A percentile compares a stretch with the other conserved stretches of the same genome.
Conservation (phyloP, 1,140 invertebrate species). For the Lordiphosa collinella region DNA sequence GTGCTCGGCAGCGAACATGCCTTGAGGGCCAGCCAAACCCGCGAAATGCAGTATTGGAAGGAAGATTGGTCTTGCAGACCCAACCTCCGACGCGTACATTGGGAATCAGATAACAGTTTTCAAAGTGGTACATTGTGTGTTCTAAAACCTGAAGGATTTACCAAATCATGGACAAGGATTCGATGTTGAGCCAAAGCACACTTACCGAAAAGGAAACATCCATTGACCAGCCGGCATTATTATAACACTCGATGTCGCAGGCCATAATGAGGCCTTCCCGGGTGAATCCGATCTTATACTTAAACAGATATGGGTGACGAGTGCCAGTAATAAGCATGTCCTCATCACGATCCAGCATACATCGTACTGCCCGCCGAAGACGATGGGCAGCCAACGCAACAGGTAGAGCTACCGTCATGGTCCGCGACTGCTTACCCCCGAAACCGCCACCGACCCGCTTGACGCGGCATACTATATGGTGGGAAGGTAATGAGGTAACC, state of each 20-base stretch:
- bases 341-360: slow-evolving; percentile 95
- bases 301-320: slow-evolving; percentile 92
- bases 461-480: slow-evolving; percentile 87
- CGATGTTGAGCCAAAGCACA: no score
- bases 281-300: slow-evolving; percentile 92
- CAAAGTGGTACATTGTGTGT: slow-evolving; percentile 88
- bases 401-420: slow-evolving; percentile 83
- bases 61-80: slow-evolving; percentile 90
- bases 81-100: slow-evolving; percentile 85
- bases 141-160: slow-evolving; percentile 84
- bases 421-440: slow-evolving; percentile 95
- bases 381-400: slow-evolving; percentile 86
- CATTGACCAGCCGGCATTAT: slow-evolving; percentile 89
- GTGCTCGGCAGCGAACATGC: slow-evolving; percentile 91
- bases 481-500: slow-evolving; percentile 87
- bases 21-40: slow-evolving; percentile 96
- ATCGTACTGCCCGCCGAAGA: slow-evolving; percentile 88
- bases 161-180: no score
- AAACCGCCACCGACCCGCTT: slow-evolving; percentile 97
- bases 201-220: slow-evolving; percentile 88
- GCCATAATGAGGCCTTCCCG: slow-evolving; percentile 87
- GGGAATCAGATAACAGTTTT: slow-evolving; percentile 89
- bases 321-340: slow-evolving; percentile 94
- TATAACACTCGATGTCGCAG: slow-evolving; percentile 87
- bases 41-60: slow-evolving; percentile 94